These are phyloP conservation scores for Huso huso DNA, from an alignment of 2,797 vertebrate species.

Conservation along the genomic window DNA sequence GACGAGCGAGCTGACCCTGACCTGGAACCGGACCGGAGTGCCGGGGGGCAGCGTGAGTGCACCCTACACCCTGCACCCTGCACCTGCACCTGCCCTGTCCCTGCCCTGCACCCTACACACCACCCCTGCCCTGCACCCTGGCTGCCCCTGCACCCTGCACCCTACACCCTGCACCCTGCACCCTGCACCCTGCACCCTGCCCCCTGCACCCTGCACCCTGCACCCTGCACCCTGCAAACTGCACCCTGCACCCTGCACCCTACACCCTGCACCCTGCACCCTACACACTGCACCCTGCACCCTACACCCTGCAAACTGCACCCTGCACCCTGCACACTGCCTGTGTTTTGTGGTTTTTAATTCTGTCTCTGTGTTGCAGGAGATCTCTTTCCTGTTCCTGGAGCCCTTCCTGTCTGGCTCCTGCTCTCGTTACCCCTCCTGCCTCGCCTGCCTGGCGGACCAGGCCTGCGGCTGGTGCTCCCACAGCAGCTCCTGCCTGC, in stretches of 20 bases:
- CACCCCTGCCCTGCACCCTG: too few relatives aligned
- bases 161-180: background rate
- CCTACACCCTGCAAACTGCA: too few relatives aligned
- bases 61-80: too few relatives aligned
- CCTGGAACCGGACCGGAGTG: conserved; percentile 79
- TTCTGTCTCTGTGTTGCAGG: conserved; percentile 43
- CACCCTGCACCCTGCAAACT: too few relatives aligned
- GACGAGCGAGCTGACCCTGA: conserved; percentile 82
- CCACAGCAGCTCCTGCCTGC: conserved; percentile 60
- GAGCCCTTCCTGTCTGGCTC: conserved; percentile 77
- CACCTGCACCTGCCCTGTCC: too few relatives aligned
- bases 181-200: conserved; percentile 8
- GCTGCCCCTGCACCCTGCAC: too few relatives aligned
- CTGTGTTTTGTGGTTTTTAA: background rate
- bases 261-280: background rate
- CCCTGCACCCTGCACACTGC: too few relatives aligned
- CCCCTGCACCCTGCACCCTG: background rate
- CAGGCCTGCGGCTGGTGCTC: conserved; percentile 89
- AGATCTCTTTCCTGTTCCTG: conserved; percentile 86
- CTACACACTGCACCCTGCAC: too few relatives aligned
- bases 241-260: accelerated
- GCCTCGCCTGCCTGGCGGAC: conserved; percentile 78
- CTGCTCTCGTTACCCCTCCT: conserved; percentile 71
- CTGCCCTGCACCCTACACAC: background rate
- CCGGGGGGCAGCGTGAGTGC: conserved; percentile 77